Percentiles rank a stretch among this genome's conserved stretches.
phyloP scores from a whole-genome alignment of 2,797 vertebrate species.

The Buphagus erythrorhynchus region DNA sequence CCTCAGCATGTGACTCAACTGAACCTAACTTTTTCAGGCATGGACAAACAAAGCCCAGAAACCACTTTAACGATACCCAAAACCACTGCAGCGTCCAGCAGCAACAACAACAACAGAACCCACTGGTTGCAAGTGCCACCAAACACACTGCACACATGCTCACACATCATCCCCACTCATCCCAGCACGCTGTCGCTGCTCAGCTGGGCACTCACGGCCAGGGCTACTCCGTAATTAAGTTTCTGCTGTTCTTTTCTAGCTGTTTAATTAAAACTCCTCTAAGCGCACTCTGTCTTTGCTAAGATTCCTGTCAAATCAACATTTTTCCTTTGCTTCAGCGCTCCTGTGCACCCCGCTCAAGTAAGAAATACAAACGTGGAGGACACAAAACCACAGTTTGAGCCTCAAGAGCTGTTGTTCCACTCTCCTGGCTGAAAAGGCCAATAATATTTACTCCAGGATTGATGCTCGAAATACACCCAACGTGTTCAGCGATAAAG shows the following conservation, averaged over 20 bases:
- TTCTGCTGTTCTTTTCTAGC: conserved; percentile 32
- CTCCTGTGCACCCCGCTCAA: neutral
- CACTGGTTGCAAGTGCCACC: neutral
- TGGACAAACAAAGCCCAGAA: conserved; percentile 43
- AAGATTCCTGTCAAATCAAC: conserved; percentile 5
- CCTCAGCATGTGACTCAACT: neutral
- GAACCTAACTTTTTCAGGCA: conserved; percentile 38
- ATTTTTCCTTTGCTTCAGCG: neutral
- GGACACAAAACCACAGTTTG: neutral
- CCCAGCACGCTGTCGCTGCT: neutral
- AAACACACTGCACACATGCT: neutral
- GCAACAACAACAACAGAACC: neutral
- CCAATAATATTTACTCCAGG: conserved; percentile 21
- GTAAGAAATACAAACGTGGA: neutral
- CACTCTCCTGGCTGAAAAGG: neutral
- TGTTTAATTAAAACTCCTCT: conserved; percentile 68
- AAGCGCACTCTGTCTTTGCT: neutral
- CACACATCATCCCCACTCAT: neutral
- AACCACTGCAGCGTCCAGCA: neutral
- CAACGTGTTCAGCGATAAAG: rapidly evolving
- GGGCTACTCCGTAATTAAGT: conserved; percentile 4
- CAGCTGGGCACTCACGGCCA: neutral
- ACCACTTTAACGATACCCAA: neutral
- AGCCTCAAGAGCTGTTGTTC: neutral
- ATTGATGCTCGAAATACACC: neutral